phyloP scores from a whole-genome alignment of 2,888 invertebrate genomes.

The Drosophila tripunctata region DNA sequence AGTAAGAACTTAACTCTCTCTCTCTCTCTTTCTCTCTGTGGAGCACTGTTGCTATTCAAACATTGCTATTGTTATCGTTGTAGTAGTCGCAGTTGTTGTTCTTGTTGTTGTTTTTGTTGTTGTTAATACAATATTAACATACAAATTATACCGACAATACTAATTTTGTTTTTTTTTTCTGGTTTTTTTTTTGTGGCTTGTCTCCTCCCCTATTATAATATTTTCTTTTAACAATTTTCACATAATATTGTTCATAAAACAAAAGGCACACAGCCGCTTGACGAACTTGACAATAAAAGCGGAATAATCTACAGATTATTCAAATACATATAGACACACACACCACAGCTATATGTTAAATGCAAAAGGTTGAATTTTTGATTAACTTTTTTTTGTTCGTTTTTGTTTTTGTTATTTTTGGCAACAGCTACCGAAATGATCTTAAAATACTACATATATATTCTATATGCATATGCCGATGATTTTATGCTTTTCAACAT shows the following conservation, averaged over 20 bases:
- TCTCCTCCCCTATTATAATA: slow-evolving; percentile 45
- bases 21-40: no score
- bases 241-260: slow-evolving; percentile 54
- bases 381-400: no score
- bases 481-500: not conserved
- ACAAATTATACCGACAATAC: slow-evolving; percentile 59
- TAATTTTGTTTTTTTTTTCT: slow-evolving; percentile 49
- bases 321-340: slow-evolving; percentile 6
- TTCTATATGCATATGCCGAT: not conserved
- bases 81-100: no score
- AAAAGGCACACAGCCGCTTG: slow-evolving; percentile 39
- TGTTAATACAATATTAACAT: slow-evolving; percentile 46
- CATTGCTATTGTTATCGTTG: slow-evolving; percentile 22
- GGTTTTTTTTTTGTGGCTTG: no score
- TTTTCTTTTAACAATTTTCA: slow-evolving; percentile 44
- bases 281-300: slow-evolving; percentile 28
- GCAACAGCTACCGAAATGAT: slow-evolving; percentile 40
- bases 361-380: slow-evolving; percentile 23
- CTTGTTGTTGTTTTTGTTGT: slow-evolving; percentile 8
- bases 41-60: slow-evolving; percentile 33
- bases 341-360: slow-evolving; percentile 11
- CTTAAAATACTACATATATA: not conserved
- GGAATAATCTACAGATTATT: slow-evolving; percentile 37
- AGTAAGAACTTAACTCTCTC: slow-evolving; percentile 17
- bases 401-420: no score